Evolutionary conservation across 1,140 invertebrate species (phyloP).

Genomic region (Drosophila equinoxialis): DNA sequence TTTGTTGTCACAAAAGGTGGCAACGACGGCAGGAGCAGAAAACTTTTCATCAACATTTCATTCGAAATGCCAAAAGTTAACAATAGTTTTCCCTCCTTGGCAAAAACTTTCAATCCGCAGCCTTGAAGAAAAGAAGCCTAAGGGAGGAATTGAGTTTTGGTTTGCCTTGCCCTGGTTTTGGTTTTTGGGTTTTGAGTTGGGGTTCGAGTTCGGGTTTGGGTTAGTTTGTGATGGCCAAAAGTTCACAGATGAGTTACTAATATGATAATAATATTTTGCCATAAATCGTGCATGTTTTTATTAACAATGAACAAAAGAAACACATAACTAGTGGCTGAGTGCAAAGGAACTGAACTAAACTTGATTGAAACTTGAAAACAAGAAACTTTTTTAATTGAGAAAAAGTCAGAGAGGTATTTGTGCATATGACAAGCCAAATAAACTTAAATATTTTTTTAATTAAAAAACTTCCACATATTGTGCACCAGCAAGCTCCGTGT

Average conservation of each 20-base stretch:
- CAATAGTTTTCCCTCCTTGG: constrained; percentile 38
- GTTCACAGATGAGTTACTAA: constrained; percentile 57
- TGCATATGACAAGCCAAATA: constrained; percentile 43
- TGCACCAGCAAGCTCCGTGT: constrained; percentile 22
- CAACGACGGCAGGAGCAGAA: constrained; percentile 21
- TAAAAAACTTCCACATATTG: constrained; percentile 54
- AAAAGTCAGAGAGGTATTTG: constrained; percentile 46
- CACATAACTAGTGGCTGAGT: not conserved
- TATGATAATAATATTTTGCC: constrained; percentile 58
- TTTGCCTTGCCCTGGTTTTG: not conserved
- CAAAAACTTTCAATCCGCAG: constrained; percentile 22
- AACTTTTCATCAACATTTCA: constrained; percentile 53
- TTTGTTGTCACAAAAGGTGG: constrained; percentile 43
- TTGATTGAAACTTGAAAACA: constrained; percentile 30
- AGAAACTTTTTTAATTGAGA: constrained; percentile 52
- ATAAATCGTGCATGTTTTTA: constrained; percentile 44
- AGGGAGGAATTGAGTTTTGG: constrained; percentile 21
- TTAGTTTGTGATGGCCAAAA: constrained; percentile 34
- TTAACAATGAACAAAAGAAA: constrained; percentile 27
- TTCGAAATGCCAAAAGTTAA: constrained; percentile 34
- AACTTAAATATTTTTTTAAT: constrained; percentile 49
- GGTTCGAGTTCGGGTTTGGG: not conserved
- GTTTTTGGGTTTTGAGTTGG: not conserved
- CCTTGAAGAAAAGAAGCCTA: constrained; percentile 33
- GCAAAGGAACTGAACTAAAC: constrained; percentile 15